Conservation (phyloP, 2,888 invertebrate genomes). For the Bimastos eiseni region DNA sequence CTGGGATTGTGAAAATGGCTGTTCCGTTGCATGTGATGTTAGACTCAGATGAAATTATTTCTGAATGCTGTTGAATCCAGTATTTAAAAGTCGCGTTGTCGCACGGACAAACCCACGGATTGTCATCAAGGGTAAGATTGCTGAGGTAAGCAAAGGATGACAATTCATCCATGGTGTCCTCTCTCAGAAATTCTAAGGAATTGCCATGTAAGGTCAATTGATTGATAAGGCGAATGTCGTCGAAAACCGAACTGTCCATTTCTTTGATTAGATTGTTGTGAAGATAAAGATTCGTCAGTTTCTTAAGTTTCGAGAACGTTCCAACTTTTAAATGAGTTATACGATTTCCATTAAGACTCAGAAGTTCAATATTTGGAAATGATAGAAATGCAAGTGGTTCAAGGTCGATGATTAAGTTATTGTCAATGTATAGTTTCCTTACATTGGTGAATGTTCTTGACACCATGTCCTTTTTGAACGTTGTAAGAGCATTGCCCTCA, state of each 20-base stretch:
- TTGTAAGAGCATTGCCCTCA: background rate
- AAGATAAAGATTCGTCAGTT: background rate
- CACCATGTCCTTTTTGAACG: background rate
- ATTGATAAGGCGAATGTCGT: background rate
- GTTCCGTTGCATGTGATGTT: conserved; percentile 14
- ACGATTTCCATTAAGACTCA: background rate
- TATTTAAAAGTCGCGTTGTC: conserved; percentile 19
- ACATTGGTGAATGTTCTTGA: background rate
- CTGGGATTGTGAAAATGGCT: background rate
- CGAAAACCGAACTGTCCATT: background rate
- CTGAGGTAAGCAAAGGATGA: background rate
- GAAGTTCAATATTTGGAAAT: background rate
- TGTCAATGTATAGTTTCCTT: background rate
- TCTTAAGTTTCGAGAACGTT: background rate
- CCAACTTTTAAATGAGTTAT: background rate
- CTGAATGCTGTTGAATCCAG: conserved; percentile 15
- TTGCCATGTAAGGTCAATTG: background rate
- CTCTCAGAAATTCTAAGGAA: background rate
- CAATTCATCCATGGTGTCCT: background rate
- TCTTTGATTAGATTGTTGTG: background rate
- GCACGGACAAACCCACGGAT: background rate
- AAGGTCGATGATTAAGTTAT: background rate
- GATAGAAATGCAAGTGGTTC: background rate
- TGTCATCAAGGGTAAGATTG: background rate
- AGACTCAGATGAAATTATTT: background rate